These are phyloP conservation scores for Coregonus suidteri DNA, from an alignment of 2,797 vertebrate species.

Conservation along the genomic window DNA sequence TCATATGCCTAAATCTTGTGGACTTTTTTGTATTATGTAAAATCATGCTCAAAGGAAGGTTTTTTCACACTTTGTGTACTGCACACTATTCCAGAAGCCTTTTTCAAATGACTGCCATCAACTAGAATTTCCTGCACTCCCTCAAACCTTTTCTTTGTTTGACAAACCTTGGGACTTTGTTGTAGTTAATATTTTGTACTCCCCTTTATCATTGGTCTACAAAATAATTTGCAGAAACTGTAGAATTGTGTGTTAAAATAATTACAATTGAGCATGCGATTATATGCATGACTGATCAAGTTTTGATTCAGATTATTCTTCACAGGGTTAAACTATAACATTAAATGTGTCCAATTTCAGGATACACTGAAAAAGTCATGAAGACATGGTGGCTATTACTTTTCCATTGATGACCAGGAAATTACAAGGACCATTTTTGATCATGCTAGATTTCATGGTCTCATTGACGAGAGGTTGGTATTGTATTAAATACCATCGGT, in stretches of 20 bases:
- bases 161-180: not conserved
- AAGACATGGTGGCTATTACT: not conserved
- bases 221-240: not conserved
- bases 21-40: too few species aligned
- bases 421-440: not conserved
- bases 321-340: too few species aligned
- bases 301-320: not conserved
- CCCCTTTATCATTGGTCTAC: not conserved
- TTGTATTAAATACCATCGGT: too few species aligned
- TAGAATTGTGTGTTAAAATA: not conserved
- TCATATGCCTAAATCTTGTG: not conserved
- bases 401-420: constrained; percentile 10
- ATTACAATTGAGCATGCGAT: not conserved
- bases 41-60: too few species aligned
- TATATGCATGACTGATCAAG: not conserved
- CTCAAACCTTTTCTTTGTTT: not conserved
- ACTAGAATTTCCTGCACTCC: not conserved
- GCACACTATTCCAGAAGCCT: too few species aligned
- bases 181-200: not conserved
- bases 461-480: too few species aligned
- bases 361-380: too few species aligned
- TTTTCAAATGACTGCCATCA: not conserved
- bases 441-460: not conserved
- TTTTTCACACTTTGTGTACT: too few species aligned
- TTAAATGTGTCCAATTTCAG: too few species aligned